Conservation (phyloP, 2,797 vertebrate species). For the Enteromius unitaeniatus region DNA sequence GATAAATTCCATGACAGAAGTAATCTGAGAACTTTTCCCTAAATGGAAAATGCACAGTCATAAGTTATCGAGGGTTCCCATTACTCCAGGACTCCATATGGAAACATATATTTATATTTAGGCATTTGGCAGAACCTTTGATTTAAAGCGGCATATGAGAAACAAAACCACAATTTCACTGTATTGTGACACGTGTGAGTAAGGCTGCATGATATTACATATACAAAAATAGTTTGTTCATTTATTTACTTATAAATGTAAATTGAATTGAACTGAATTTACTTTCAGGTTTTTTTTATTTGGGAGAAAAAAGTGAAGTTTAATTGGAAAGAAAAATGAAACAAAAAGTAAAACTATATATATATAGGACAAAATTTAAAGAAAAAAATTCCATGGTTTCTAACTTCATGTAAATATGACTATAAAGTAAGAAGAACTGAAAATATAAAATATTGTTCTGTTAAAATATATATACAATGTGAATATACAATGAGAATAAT, state of each 20-base stretch:
- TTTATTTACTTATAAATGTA: too few relatives aligned
- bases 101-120: background rate
- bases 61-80: background rate
- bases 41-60: background rate
- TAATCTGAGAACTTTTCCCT: background rate
- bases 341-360: too few relatives aligned
- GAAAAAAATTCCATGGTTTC: too few relatives aligned
- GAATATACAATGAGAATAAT: background rate
- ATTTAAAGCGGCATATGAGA: slow-evolving; percentile 2
- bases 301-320: too few relatives aligned
- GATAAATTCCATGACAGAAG: background rate
- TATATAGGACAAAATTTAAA: too few relatives aligned
- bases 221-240: background rate
- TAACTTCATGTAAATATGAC: background rate
- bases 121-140: background rate
- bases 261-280: too few relatives aligned
- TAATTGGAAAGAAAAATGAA: too few relatives aligned
- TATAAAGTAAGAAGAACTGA: background rate
- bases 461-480: too few relatives aligned
- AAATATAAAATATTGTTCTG: too few relatives aligned
- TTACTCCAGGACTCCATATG: background rate
- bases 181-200: background rate
- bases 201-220: background rate
- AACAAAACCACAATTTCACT: background rate
- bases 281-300: too few relatives aligned